Percentiles rank a stretch among this genome's conserved stretches.
Conservation (phyloP, 2,888 invertebrate species). For the Deilephila elpenor region DNA sequence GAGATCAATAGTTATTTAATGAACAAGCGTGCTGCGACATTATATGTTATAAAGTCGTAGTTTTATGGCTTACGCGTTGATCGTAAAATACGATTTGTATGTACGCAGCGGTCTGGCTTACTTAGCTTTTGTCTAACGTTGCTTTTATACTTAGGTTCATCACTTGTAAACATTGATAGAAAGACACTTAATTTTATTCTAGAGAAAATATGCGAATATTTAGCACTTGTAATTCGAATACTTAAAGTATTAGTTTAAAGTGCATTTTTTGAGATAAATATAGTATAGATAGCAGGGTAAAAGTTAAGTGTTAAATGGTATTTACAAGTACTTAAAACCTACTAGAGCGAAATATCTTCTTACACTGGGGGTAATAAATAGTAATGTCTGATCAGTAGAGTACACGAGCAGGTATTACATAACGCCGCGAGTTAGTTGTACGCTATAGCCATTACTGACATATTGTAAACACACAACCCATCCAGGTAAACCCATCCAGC, state of each 20-base stretch:
- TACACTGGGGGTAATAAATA: slow-evolving; percentile 17
- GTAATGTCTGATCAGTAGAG: slow-evolving; percentile 17
- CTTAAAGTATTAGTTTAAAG: background rate
- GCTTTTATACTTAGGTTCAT: slow-evolving; percentile 4
- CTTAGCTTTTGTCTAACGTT: slow-evolving; percentile 4
- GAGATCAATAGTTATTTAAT: slow-evolving; percentile 24
- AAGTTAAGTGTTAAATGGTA: background rate
- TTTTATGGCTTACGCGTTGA: slow-evolving; percentile 6
- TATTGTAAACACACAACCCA: slow-evolving; percentile 52
- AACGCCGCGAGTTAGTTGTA: slow-evolving; percentile 6
- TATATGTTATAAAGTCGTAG: slow-evolving; percentile 13
- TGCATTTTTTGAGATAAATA: background rate
- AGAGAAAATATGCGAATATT: background rate
- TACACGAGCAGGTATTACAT: slow-evolving; percentile 14
- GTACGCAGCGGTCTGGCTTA: background rate
- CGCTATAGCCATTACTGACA: slow-evolving; percentile 52
- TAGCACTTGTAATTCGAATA: background rate
- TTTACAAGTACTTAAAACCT: slow-evolving; percentile 3
- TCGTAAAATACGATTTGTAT: slow-evolving; percentile 10
- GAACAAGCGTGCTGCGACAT: slow-evolving; percentile 14
- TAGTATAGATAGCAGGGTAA: background rate
- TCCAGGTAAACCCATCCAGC: slow-evolving; percentile 39
- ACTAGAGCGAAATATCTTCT: slow-evolving; percentile 3
- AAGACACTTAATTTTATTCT: background rate
- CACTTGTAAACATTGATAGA: background rate